Conservation (phyloP, 2,888 invertebrate species). For the Drosophila yooni region DNA sequence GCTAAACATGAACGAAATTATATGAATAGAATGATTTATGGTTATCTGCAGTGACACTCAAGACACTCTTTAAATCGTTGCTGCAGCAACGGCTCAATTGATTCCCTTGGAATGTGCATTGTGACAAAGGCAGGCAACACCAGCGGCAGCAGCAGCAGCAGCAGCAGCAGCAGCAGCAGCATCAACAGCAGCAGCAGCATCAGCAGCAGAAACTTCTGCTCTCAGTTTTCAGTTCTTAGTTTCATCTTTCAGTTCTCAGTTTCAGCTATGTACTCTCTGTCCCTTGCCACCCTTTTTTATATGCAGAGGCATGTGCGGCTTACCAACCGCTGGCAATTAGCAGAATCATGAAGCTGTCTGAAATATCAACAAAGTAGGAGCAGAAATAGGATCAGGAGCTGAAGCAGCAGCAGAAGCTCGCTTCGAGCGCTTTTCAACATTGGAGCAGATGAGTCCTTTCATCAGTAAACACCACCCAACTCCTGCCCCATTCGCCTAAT, state of each 20-base stretch:
- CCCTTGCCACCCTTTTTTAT: neutral
- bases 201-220: neutral
- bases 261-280: neutral
- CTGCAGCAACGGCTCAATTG: constrained; percentile 21
- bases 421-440: constrained; percentile 52
- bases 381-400: neutral
- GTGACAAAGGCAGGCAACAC: constrained; percentile 25
- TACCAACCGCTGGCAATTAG: constrained; percentile 65
- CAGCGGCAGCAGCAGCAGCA: neutral
- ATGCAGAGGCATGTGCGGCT: constrained; percentile 68
- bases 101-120: constrained; percentile 21
- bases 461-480: neutral
- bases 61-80: constrained; percentile 11
- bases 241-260: neutral
- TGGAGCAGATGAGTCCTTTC: constrained; percentile 8
- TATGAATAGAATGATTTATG: constrained; percentile 62
- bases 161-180: neutral
- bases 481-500: constrained; percentile 26
- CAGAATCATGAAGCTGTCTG: constrained; percentile 68
- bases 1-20: constrained; percentile 57
- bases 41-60: constrained; percentile 27
- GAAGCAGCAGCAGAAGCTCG: constrained; percentile 10
- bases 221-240: neutral
- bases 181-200: neutral
- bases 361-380: constrained; percentile 43